These are phyloP conservation scores for Lutraria rhynchaena DNA, from an alignment of 1,140 invertebrate species.

Conservation along the genomic window DNA sequence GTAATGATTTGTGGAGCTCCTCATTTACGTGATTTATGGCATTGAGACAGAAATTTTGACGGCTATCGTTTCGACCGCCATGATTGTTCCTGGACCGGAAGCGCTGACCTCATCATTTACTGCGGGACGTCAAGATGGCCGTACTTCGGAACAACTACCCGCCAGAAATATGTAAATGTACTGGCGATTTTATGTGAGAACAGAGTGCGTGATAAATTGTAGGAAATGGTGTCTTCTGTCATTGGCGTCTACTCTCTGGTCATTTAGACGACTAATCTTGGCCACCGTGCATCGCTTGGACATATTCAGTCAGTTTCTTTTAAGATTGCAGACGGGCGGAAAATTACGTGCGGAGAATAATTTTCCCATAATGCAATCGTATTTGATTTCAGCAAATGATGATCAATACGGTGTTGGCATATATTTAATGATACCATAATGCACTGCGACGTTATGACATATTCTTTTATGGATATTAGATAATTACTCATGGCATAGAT, in stretches of 20 bases:
- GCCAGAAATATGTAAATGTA: slow-evolving; percentile 44
- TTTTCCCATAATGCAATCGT: too few relatives aligned
- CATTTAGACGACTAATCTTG: too few relatives aligned
- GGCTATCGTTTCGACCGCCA: slow-evolving; percentile 39
- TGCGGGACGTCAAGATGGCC: slow-evolving; percentile 50
- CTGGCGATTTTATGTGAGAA: slow-evolving; percentile 2
- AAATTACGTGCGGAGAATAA: too few relatives aligned
- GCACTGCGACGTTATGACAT: too few relatives aligned
- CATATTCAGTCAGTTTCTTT: too few relatives aligned
- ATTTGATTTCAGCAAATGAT: too few relatives aligned
- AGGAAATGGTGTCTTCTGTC: slow-evolving; percentile 13
- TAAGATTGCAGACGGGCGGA: too few relatives aligned
- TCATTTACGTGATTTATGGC: slow-evolving; percentile 52
- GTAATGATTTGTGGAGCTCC: slow-evolving; percentile 32
- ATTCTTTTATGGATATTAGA: too few relatives aligned
- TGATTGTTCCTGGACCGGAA: slow-evolving; percentile 46
- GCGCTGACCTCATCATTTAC: slow-evolving; percentile 50
- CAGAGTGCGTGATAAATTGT: not conserved
- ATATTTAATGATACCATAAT: too few relatives aligned
- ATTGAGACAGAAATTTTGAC: slow-evolving; percentile 41
- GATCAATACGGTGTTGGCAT: too few relatives aligned
- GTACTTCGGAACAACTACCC: slow-evolving; percentile 16
- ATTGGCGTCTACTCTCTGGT: not conserved
- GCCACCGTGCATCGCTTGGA: too few relatives aligned
- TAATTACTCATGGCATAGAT: too few relatives aligned